phyloP scores from a whole-genome alignment of 2,113 vertebrate species.

The Austrofundulus limnaeus region DNA sequence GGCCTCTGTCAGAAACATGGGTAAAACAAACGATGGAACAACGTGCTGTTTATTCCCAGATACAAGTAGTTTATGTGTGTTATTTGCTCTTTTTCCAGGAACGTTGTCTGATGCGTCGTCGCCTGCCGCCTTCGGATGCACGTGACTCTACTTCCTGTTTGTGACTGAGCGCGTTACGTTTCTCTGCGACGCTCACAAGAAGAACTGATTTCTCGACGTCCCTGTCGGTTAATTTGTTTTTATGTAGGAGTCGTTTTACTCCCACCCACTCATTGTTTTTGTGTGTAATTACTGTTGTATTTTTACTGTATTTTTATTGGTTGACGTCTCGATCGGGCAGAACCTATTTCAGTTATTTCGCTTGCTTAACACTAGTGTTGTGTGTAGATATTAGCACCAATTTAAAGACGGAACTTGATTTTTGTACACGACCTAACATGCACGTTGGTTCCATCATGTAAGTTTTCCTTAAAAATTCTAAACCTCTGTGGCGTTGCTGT shows the following conservation, averaged over 20 bases:
- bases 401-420: constrained; percentile 53
- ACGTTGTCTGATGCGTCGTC: constrained; percentile 70
- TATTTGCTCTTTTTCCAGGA: constrained; percentile 79
- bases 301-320: constrained; percentile 38
- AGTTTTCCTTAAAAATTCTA: constrained; percentile 26
- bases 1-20: neutral
- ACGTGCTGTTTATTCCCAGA: constrained; percentile 26
- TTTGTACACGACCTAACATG: constrained; percentile 43
- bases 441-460: constrained; percentile 52
- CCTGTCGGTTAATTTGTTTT: constrained; percentile 63
- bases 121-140: constrained; percentile 76
- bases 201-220: constrained; percentile 75
- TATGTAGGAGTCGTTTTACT: constrained; percentile 58
- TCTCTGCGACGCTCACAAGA: constrained; percentile 73
- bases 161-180: constrained; percentile 81
- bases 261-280: constrained; percentile 51
- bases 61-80: constrained; percentile 68
- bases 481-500: constrained; percentile 44
- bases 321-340: constrained; percentile 49
- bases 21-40: constrained; percentile 21
- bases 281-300: constrained; percentile 62
- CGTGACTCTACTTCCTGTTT: constrained; percentile 75
- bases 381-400: constrained; percentile 51
- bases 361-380: constrained; percentile 50
- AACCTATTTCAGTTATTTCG: constrained; percentile 39